Conservation (phyloP, 2,113 vertebrate species). For the Rhynchomys soricoides region DNA sequence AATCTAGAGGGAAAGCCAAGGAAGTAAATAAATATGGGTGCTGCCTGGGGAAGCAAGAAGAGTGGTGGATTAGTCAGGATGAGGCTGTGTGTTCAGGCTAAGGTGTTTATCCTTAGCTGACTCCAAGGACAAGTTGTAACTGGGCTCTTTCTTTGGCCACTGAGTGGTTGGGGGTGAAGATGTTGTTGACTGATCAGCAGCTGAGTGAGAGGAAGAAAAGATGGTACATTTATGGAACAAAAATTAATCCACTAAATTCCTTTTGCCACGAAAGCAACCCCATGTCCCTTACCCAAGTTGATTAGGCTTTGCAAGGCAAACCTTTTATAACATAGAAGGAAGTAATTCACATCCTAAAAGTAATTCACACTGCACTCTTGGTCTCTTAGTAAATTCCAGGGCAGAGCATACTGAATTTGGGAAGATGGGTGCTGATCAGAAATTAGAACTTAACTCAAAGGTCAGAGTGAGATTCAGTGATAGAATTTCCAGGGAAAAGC, state of each 20-base stretch:
- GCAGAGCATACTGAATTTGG: not conserved
- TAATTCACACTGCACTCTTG: not conserved
- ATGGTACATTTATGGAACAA: not conserved
- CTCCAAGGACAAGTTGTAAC: not conserved
- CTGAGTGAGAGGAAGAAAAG: not conserved
- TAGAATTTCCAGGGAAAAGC: not conserved
- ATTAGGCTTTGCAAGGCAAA: not conserved
- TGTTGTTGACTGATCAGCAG: not conserved
- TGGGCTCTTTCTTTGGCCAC: not conserved
- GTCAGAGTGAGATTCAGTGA: not conserved
- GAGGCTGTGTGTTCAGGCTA: not conserved
- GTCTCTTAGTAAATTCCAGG: not conserved
- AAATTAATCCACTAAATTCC: not conserved
- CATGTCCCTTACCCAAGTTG: not conserved
- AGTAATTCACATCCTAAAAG: not conserved
- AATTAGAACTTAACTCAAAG: not conserved
- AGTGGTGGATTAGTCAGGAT: not conserved
- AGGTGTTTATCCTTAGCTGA: not conserved
- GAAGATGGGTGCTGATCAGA: not conserved
- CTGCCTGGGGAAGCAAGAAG: not conserved
- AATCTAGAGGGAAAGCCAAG: not conserved
- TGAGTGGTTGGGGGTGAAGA: not conserved
- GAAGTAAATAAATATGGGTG: not conserved
- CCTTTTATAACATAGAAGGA: not conserved
- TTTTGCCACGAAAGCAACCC: not conserved